Conservation (phyloP, 2,888 invertebrate species). For the Luperina nickerlii region DNA sequence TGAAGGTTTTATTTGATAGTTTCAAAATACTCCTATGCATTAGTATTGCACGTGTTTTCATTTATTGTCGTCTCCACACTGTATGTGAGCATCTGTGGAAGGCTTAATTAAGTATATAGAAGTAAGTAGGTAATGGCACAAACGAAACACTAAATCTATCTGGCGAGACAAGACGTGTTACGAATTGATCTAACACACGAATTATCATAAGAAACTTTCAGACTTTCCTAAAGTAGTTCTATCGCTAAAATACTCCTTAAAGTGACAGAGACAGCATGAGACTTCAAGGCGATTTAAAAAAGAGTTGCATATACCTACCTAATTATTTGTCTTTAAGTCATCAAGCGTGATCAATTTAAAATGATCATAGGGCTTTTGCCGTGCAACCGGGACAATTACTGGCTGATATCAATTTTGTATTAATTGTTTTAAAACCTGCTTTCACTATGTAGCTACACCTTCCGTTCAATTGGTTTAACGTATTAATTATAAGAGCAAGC, state of each 20-base stretch:
- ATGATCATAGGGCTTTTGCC: not conserved
- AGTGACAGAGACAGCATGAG: not conserved
- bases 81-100: too few species aligned
- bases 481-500: constrained; percentile 36
- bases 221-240: not conserved
- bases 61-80: too few species aligned
- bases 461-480: constrained; percentile 11
- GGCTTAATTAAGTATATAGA: too few species aligned
- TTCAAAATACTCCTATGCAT: too few species aligned
- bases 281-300: not conserved
- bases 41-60: too few species aligned
- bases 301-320: not conserved
- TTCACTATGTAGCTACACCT: not conserved
- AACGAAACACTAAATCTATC: too few species aligned
- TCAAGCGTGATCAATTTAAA: not conserved
- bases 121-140: too few species aligned
- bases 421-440: constrained; percentile 7
- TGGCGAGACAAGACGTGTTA: too few species aligned
- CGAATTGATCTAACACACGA: not conserved
- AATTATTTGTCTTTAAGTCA: not conserved
- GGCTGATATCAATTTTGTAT: not conserved
- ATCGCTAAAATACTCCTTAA: not conserved
- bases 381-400: not conserved
- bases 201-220: not conserved
- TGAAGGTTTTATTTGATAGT: too few species aligned